Evolutionary conservation across 2,888 invertebrate genomes (phyloP), one percentile per base, ranked within the genome.

Genomic region (Andrena chrysosceles): DNA sequence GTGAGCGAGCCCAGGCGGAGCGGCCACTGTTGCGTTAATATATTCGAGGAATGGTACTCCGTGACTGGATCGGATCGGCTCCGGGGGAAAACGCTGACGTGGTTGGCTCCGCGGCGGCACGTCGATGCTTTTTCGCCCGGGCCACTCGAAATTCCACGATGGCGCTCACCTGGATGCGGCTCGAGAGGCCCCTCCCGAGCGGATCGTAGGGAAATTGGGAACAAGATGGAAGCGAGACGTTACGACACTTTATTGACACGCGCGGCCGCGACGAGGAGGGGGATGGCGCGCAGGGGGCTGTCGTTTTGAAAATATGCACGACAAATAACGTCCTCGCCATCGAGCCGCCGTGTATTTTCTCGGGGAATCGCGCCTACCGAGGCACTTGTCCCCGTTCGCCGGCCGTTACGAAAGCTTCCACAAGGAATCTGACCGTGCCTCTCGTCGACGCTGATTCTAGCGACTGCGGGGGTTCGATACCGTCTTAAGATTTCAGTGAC

Each of bases 171-270:
- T 29, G 66, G 52, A 71, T 54, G 26, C 8, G 26, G 20, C 0
- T 63, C 33, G 33, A 78, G 52, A 69, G 70, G 16, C 16, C 42
- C 42, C 70, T 64, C 54, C 29, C 23, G 33, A 42, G 33, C 13
- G 26, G 69, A 68, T 75, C 71, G 20, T 10, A 75, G 66, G 73
- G 69, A 85, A 83, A 83, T 85, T 71, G 74, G 75, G 83, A 77
- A 85, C 69, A 66, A 16, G 74, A 81, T 64, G 73, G 75, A 54
- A 72, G 52, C 23, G 60, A 42, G 42, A 42, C 54, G 49, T 85
- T 86, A 73, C 83, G 85, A 81, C 85, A 84, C 78, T 70, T 75
- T 86, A 86, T 86, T 84, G 86, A 82, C 84, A 67, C 73, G 67
- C 64, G 67, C 42, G 16, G 42, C 42, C 4, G 42, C 42, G 56